These are phyloP conservation scores for Cirrhinus mrigala DNA, from an alignment of 2,797 vertebrate genomes.

Conservation along the genomic window DNA sequence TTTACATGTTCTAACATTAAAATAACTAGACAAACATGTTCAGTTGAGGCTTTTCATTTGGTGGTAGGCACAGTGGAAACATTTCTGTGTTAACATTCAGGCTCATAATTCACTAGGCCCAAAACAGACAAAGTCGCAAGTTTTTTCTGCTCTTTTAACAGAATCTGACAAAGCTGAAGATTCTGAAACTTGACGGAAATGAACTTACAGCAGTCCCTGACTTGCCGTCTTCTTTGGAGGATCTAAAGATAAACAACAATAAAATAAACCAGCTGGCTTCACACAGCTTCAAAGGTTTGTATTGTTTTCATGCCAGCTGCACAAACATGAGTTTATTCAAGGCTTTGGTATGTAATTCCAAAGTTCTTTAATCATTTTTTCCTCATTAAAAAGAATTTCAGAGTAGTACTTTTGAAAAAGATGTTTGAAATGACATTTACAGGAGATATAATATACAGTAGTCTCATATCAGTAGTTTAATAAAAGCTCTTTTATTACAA, in stretches of 20 bases:
- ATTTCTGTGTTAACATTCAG: conserved; percentile 33
- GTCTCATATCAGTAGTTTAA: neutral
- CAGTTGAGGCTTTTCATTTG: conserved; percentile 44
- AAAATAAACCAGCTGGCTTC: conserved; percentile 69
- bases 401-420: neutral
- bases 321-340: conserved; percentile 5
- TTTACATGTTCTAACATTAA: conserved; percentile 14
- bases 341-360: neutral
- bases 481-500: neutral
- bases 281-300: conserved; percentile 76
- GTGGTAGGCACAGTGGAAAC: conserved; percentile 46
- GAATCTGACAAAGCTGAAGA: conserved; percentile 81
- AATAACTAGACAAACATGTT: conserved; percentile 40
- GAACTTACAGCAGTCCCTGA: conserved; percentile 74
- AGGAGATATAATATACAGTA: neutral
- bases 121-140: neutral
- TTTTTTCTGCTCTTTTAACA: conserved; percentile 59
- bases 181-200: conserved; percentile 80
- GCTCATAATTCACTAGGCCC: conserved; percentile 26
- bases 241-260: conserved; percentile 82
- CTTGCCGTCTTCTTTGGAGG: conserved; percentile 78
- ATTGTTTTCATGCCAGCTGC: conserved; percentile 9
- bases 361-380: neutral
- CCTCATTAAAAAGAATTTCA: neutral
- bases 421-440: neutral